Evolutionary conservation across 2,113 vertebrate species (phyloP).

Genomic region (Scomber colias): DNA sequence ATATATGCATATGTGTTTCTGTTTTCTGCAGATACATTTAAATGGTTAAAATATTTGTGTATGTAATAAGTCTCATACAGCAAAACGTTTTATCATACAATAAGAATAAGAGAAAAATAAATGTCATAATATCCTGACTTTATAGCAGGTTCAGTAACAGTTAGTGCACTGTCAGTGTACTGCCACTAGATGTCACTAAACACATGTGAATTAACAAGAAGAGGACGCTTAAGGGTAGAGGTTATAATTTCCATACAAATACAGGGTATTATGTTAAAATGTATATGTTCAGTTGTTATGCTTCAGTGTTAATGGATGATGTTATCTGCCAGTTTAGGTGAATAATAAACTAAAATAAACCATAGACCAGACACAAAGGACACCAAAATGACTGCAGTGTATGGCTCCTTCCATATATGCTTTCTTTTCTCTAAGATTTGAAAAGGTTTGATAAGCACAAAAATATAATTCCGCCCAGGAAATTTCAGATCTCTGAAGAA

Average conservation of each 20-base stretch:
- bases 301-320: not conserved
- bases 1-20: too few relatives aligned
- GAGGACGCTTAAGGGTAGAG: not conserved
- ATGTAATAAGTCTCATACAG: too few relatives aligned
- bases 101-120: too few relatives aligned
- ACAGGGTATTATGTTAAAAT: not conserved
- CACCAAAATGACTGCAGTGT: not conserved
- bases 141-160: not conserved
- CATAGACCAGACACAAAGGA: not conserved
- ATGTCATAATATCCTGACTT: not conserved
- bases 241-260: not conserved
- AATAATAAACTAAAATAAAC: not conserved
- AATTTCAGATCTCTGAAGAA: not conserved
- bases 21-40: too few relatives aligned
- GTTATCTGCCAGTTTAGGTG: not conserved
- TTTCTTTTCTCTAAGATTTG: not conserved
- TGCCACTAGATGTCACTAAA: conserved; percentile 67
- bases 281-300: not conserved
- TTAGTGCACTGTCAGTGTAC: not conserved
- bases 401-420: not conserved
- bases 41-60: too few relatives aligned
- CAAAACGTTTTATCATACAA: too few relatives aligned
- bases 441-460: not conserved
- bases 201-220: not conserved
- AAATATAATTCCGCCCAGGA: not conserved